These are phyloP conservation scores for Entelurus aequoreus DNA, from an alignment of 2,113 vertebrate species.

Conservation along the genomic window DNA sequence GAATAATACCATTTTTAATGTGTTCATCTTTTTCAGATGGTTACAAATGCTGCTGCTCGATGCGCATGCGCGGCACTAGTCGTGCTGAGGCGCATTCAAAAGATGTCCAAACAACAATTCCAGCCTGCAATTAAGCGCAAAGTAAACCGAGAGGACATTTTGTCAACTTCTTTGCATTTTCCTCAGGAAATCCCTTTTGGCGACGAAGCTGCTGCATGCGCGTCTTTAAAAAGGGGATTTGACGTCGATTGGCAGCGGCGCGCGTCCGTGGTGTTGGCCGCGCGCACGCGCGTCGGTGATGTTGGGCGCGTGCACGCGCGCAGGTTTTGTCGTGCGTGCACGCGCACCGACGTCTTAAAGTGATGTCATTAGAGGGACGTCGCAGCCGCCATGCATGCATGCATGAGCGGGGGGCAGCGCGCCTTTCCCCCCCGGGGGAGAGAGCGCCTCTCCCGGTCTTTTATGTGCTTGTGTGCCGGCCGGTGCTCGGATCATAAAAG, in stretches of 20 bases:
- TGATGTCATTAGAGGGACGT: constrained; percentile 64
- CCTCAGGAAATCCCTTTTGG: constrained; percentile 4
- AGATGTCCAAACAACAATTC: constrained; percentile 49
- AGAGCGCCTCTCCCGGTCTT: constrained; percentile 52
- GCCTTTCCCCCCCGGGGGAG: constrained; percentile 51
- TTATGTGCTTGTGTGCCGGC: constrained; percentile 57
- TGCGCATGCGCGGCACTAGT: neutral
- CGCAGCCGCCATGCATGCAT: constrained; percentile 7
- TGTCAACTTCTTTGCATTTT: neutral
- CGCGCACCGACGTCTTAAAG: constrained; percentile 58
- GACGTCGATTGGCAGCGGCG: constrained; percentile 63
- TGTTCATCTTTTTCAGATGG: constrained; percentile 45
- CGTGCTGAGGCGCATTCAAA: too few species aligned
- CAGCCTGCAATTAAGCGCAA: constrained; percentile 49
- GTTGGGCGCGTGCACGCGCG: constrained; percentile 45
- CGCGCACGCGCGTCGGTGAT: constrained; percentile 49
- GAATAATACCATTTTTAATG: too few species aligned
- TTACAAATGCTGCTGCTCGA: constrained; percentile 42
- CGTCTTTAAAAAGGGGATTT: constrained; percentile 62
- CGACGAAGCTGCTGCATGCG: constrained; percentile 38
- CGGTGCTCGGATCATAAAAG: constrained; percentile 34
- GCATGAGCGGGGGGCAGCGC: constrained; percentile 42
- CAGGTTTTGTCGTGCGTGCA: constrained; percentile 43
- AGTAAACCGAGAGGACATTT: constrained; percentile 56
- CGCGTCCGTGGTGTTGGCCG: constrained; percentile 49